phyloP scores from a whole-genome alignment of 2,797 vertebrate genomes.

The Poecilia wingei region DNA sequence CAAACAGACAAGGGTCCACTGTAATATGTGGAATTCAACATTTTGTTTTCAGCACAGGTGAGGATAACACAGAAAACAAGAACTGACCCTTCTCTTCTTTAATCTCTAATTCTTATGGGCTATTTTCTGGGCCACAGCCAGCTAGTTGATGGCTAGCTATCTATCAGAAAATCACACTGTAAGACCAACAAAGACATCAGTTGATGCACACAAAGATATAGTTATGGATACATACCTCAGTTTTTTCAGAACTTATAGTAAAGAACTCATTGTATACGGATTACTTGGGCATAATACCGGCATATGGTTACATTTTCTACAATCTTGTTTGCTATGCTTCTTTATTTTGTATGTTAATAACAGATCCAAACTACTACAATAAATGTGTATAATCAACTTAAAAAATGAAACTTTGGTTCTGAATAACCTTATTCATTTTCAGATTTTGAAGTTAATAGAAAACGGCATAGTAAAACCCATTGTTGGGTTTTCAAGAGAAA shows the following conservation, averaged over 20 bases:
- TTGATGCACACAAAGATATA: no score
- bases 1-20: no score
- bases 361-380: background rate
- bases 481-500: background rate
- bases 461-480: background rate
- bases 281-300: no score
- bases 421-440: background rate
- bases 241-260: no score
- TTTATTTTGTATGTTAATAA: background rate
- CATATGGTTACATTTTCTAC: background rate
- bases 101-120: background rate
- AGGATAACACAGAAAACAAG: background rate
- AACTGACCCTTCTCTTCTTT: background rate
- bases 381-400: background rate
- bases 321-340: background rate
- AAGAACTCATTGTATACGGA: no score
- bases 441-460: background rate
- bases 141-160: no score
- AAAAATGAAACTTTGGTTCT: background rate
- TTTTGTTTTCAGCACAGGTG: background rate
- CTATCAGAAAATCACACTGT: no score
- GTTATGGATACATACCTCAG: no score
- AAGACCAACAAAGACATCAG: no score
- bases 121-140: no score
- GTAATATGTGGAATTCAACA: no score